Conservation (phyloP, 92 coral and sea anemone species). For the Zoanthus sociatus region DNA sequence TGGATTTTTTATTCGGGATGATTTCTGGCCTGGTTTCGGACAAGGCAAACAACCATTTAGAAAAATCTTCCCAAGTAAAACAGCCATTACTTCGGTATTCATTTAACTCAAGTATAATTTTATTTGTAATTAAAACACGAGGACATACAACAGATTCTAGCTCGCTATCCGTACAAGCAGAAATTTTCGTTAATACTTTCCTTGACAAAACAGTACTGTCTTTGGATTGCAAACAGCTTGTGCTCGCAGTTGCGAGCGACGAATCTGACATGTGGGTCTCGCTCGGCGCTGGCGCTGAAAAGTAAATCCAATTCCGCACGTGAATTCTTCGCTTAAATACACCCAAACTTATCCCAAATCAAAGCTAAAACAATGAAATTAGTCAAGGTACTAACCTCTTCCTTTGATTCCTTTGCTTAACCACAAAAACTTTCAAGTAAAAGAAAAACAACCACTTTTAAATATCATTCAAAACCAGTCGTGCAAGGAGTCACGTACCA, state of each 20-base stretch:
- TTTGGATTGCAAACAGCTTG: conserved; percentile 6
- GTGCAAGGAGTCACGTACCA: conserved; percentile 9
- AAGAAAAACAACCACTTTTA: conserved; percentile 21
- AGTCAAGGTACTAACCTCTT: conserved; percentile 28
- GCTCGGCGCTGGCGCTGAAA: conserved; percentile 14
- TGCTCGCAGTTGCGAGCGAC: not conserved
- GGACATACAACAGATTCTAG: conserved; percentile 10
- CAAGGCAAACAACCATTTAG: conserved; percentile 34
- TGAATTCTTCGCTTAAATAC: conserved; percentile 25
- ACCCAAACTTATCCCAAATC: not conserved
- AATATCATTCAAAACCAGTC: conserved; percentile 5
- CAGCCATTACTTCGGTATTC: conserved; percentile 2
- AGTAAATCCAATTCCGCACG: conserved; percentile 27
- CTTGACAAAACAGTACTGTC: conserved; percentile 3
- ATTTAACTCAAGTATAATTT: conserved; percentile 36
- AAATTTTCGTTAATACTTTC: conserved; percentile 14
- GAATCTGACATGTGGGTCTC: not conserved
- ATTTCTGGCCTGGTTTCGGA: conserved; percentile 3
- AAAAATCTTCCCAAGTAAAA: conserved; percentile 25
- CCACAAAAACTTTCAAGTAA: conserved; percentile 18
- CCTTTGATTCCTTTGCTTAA: conserved; percentile 6
- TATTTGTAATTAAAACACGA: conserved; percentile 31
- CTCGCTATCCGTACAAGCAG: conserved; percentile 37
- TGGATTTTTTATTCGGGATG: conserved; percentile 20
- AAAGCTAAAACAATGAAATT: conserved; percentile 26